Conservation (phyloP, 2,888 invertebrate genomes). For the Capitulum mitella region DNA sequence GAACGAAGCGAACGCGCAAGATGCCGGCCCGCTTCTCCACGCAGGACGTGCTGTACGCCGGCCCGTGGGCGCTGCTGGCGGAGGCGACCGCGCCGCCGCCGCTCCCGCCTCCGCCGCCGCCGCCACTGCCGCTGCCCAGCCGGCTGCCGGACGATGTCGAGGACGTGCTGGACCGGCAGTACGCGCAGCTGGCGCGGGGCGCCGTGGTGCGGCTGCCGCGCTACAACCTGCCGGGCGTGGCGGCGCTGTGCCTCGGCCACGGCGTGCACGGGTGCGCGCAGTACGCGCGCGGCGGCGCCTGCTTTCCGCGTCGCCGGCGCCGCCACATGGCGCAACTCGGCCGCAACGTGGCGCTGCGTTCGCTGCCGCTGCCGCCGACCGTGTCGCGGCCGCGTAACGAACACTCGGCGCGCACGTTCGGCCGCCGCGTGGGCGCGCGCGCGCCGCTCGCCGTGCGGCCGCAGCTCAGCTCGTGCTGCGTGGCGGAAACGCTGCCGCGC, state of each 20-base stretch:
- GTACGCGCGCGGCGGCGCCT: background rate
- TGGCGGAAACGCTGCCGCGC: background rate
- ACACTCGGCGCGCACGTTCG: constrained; percentile 5
- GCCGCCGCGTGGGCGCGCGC: background rate
- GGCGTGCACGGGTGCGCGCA: background rate
- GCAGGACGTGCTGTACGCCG: background rate
- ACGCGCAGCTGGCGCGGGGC: background rate
- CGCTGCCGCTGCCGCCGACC: background rate
- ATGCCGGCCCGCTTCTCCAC: background rate
- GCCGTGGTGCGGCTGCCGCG: background rate
- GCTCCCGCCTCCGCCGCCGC: background rate
- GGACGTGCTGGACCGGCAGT: background rate
- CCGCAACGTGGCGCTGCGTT: constrained; percentile 1
- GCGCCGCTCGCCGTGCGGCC: background rate
- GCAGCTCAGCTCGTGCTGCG: background rate
- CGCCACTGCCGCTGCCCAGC: background rate
- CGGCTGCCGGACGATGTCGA: background rate
- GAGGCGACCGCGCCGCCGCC: background rate
- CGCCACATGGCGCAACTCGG: background rate
- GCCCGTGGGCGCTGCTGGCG: background rate
- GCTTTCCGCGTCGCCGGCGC: background rate
- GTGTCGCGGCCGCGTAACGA: background rate
- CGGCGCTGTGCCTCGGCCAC: background rate
- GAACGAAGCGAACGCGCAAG: background rate
- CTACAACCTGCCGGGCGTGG: background rate